Conservation (phyloP, 1,140 invertebrate genomes). For the Tribolium madens region DNA sequence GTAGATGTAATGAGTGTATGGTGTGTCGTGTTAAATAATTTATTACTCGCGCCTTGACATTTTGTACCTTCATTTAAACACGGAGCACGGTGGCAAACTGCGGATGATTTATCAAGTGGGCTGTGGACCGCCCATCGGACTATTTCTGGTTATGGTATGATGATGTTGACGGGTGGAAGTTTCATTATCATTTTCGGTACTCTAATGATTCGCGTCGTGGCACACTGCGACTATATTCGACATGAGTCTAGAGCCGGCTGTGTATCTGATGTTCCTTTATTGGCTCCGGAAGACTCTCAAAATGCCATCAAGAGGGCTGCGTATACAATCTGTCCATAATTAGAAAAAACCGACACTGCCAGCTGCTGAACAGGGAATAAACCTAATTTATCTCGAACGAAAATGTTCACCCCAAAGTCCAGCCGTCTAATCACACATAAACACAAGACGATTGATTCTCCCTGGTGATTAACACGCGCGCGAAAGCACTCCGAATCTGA, state of each 20-base stretch:
- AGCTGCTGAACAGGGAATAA: constrained; percentile 19
- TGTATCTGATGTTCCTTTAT: constrained; percentile 52
- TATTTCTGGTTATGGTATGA: constrained; percentile 19
- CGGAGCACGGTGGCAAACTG: constrained; percentile 23
- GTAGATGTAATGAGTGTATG: constrained; percentile 38
- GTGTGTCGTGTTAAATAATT: constrained; percentile 37
- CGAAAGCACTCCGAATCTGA: not conserved
- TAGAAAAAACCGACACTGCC: constrained; percentile 21
- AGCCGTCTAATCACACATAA: not conserved
- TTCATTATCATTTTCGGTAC: constrained; percentile 37
- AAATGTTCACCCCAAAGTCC: not conserved
- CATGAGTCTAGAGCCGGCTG: constrained; percentile 44
- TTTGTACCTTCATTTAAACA: constrained; percentile 30
- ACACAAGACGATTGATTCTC: constrained; percentile 1
- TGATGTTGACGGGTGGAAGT: constrained; percentile 20
- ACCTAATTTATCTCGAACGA: constrained; percentile 17
- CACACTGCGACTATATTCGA: constrained; percentile 47
- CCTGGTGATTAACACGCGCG: not conserved
- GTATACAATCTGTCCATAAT: constrained; percentile 33
- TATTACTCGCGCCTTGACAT: constrained; percentile 33
- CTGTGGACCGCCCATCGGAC: constrained; percentile 11
- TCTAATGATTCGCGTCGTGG: constrained; percentile 21
- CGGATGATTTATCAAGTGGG: constrained; percentile 41
- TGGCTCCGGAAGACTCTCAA: constrained; percentile 57
- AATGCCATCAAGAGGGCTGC: constrained; percentile 53